phyloP scores from a whole-genome alignment of 1,140 invertebrate genomes.

The Drosophila kikkawai region DNA sequence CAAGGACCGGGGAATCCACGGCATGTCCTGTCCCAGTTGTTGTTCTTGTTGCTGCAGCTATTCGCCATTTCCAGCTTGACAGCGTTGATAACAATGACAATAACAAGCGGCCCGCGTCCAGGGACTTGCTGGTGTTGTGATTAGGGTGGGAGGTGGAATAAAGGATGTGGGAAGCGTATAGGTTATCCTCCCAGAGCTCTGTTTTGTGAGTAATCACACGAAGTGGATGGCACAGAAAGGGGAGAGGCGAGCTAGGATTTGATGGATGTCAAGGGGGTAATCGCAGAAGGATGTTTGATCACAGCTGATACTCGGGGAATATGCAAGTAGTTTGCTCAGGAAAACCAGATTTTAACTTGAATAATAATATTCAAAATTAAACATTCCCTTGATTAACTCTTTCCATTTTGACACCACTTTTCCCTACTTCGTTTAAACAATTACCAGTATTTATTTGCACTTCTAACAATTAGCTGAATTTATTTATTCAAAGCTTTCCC shows the following conservation, averaged over 20 bases:
- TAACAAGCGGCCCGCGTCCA: conserved; percentile 55
- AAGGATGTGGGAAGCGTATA: conserved; percentile 1
- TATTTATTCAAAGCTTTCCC: conserved; percentile 9
- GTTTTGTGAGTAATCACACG: conserved; percentile 52
- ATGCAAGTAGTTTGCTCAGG: not conserved
- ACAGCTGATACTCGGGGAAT: not conserved
- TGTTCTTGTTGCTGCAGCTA: conserved; percentile 22
- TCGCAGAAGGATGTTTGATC: conserved; percentile 8
- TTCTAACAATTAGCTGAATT: conserved; percentile 4
- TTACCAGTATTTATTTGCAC: conserved; percentile 1
- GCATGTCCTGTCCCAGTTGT: conserved; percentile 19
- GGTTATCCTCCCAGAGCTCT: conserved; percentile 27
- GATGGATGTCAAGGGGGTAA: conserved; percentile 47
- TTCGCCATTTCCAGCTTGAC: conserved; percentile 58
- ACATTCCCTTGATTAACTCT: not conserved
- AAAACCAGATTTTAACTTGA: not conserved
- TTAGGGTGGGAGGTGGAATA: conserved; percentile 23
- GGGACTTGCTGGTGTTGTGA: conserved; percentile 52
- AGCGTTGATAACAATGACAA: conserved; percentile 80
- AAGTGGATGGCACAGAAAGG: conserved; percentile 30
- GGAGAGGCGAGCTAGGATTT: conserved; percentile 20
- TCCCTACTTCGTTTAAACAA: not conserved
- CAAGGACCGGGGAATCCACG: not conserved
- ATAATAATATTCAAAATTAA: not conserved
- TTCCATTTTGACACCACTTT: not conserved